phyloP scores from a whole-genome alignment of 2,888 invertebrate genomes.

The Lepas anatifera region DNA sequence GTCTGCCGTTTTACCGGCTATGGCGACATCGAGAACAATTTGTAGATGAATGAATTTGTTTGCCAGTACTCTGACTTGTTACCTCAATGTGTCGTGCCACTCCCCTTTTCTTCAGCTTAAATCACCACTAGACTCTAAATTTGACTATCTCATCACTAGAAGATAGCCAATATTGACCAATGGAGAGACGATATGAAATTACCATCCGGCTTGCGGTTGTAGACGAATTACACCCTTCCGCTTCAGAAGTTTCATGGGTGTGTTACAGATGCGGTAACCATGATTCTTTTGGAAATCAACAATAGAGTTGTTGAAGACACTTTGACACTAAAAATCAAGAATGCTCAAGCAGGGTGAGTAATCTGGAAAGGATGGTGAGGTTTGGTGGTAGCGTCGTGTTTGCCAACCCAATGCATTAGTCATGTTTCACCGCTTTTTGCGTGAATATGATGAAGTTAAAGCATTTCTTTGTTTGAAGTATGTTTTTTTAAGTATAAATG shows the following conservation, averaged over 20 bases:
- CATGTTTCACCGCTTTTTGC: no score
- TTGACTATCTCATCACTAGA: background rate
- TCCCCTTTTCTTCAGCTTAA: no score
- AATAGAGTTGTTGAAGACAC: constrained; percentile 98
- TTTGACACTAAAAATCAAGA: constrained; percentile 85
- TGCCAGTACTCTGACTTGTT: no score
- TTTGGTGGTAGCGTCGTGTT: background rate
- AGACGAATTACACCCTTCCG: background rate
- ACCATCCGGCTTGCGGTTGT: constrained; percentile 1
- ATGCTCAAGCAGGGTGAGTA: constrained; percentile 89
- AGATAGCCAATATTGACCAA: background rate
- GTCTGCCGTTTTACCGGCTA: no score
- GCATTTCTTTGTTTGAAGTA: no score
- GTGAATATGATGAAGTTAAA: no score
- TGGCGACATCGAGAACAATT: no score
- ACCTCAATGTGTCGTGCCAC: no score
- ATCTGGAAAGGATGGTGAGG: constrained; percentile 10
- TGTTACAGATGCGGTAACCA: constrained; percentile 34
- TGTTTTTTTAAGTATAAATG: no score
- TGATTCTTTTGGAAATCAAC: constrained; percentile 97
- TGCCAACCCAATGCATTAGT: background rate
- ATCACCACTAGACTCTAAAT: background rate
- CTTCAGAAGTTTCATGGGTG: background rate
- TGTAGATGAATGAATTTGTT: no score
- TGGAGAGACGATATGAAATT: background rate